Base-by-base conservation (phyloP, 2,113 vertebrate genomes). In the Alectura lathami region DNA sequence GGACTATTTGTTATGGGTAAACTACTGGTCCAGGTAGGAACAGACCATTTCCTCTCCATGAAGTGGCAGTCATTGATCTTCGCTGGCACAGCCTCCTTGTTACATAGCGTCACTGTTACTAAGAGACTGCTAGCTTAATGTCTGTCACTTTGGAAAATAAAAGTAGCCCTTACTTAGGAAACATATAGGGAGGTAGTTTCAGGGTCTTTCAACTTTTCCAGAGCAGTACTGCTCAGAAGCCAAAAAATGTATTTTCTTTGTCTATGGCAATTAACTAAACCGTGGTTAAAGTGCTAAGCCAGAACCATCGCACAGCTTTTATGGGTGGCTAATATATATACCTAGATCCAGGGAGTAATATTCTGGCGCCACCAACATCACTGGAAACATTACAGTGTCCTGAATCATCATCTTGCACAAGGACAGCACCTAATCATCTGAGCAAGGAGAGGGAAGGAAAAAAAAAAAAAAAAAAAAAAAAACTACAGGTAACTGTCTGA, bases 11-110 rank as follows among this genome's bases (percentile, higher is more conserved):
- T 94, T 86, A 92, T 17, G 22, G 83, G 54, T 69, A 94, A 93
- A 93, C 76, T 86, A 96, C 86, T 77, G 78, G 81, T 85, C 93
- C 88, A 95, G 88, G 93, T 95, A 93, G 67, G 64, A 92, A 91
- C 80, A 91, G 81, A 84, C 90, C 62, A 81, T 36, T 66, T 94
- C 67, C 91, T 63, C 86, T 93, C 91, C 89, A 59, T 72, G 92
- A 91, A 91, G 70, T 88, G 85, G 76, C 93, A 93, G 79, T 83
- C 88, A 91, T 94, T 86, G 94, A 96, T 96, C 69, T 72, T 38
- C 74, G 51, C 85, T 83, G 83, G 94, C 85, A 96, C 36, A 74
- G 64, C 22, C 68, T 91, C 83, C 84, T 77, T 91, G 76, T 75
- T 89, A 88, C 64, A 86, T 14, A 36, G 88, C 45, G 88, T 86